Conservation (phyloP, 2,888 invertebrate species). For the Limulus polyphemus region DNA sequence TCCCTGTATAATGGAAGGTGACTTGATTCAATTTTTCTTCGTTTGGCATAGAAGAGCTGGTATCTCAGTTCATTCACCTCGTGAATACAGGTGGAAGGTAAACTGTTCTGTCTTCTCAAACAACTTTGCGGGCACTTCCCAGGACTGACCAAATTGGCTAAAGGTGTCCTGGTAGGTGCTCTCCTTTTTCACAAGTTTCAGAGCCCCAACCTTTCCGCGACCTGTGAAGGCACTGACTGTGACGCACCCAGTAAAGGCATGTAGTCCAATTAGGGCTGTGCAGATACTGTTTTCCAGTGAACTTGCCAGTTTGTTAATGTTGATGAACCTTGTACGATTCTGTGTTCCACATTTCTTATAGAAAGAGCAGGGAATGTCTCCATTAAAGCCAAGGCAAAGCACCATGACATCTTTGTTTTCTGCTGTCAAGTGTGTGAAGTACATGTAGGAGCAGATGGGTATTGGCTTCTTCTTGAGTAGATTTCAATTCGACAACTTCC, state of each 20-base stretch:
- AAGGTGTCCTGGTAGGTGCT: background rate
- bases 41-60: background rate
- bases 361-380: no score
- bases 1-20: background rate
- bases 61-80: background rate
- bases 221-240: background rate
- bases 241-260: background rate
- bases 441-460: background rate
- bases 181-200: background rate
- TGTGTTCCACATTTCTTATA: no score
- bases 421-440: background rate
- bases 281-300: no score
- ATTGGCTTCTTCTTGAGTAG: slow-evolving; percentile 1
- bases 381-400: no score
- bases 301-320: no score
- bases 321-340: no score
- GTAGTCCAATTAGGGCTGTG: no score
- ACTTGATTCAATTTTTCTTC: background rate
- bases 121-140: background rate
- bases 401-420: no score
- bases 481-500: background rate
- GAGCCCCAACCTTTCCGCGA: background rate
- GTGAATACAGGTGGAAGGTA: background rate
- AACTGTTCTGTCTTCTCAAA: background rate
- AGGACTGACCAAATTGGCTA: background rate